A percentile compares a stretch with the other conserved stretches of the same genome.
phyloP scores from a whole-genome alignment of 1,140 invertebrate genomes.

The Drosophila sp. region DNA sequence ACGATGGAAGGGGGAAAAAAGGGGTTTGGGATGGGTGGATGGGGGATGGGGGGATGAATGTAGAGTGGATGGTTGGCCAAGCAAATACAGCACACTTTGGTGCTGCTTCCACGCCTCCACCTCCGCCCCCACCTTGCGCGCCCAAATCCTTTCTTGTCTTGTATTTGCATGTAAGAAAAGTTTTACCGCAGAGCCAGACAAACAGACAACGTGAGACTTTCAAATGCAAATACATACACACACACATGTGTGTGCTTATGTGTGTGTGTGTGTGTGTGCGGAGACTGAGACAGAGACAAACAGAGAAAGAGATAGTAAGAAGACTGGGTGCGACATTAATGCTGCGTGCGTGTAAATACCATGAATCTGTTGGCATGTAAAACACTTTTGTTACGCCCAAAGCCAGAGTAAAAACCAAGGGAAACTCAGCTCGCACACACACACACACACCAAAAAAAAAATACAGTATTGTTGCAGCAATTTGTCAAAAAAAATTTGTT shows the following conservation, averaged over 20 bases:
- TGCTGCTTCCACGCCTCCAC: background rate
- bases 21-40: background rate
- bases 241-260: constrained; percentile 1
- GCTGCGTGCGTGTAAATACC: constrained; percentile 79
- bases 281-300: constrained; percentile 7
- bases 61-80: constrained; percentile 13
- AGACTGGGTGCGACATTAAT: constrained; percentile 69
- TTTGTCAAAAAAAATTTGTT: constrained; percentile 75
- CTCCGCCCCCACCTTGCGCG: too few species aligned
- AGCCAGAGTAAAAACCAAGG: constrained; percentile 47
- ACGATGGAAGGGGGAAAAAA: background rate
- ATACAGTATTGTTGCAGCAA: constrained; percentile 73
- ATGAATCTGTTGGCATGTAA: constrained; percentile 80
- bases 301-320: background rate
- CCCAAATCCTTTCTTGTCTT: constrained; percentile 21
- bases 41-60: background rate
- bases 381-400: constrained; percentile 79
- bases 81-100: constrained; percentile 45
- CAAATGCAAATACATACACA: constrained; percentile 48
- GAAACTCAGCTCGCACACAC: constrained; percentile 17
- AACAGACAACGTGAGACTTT: constrained; percentile 76
- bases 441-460: constrained; percentile 29
- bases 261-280: constrained; percentile 22
- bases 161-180: constrained; percentile 73
- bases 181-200: constrained; percentile 76